These are phyloP conservation scores for Euthynnus affinis DNA, from an alignment of 2,797 vertebrate species.

Conservation along the genomic window DNA sequence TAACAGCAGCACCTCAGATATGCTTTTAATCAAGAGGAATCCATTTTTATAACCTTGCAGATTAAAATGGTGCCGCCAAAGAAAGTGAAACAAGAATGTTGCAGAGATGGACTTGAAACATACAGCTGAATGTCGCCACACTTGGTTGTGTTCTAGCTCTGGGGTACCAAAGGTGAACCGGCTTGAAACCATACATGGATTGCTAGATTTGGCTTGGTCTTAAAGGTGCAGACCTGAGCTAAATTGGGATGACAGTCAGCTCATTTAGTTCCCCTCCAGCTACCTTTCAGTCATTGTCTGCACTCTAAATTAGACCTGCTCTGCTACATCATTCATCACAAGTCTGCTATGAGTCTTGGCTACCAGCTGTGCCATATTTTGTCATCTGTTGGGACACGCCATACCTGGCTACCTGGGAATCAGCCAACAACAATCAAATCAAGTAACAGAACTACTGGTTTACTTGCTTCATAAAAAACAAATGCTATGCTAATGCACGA, in stretches of 20 bases:
- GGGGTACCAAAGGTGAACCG: slow-evolving; percentile 11
- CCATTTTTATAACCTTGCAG: not conserved
- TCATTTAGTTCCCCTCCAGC: slow-evolving; percentile 33
- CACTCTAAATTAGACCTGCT: slow-evolving; percentile 1
- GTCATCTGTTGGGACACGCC: slow-evolving; percentile 22
- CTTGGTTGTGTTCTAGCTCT: slow-evolving; percentile 1
- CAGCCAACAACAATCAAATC: not conserved
- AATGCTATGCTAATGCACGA: not conserved
- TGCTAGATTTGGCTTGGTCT: slow-evolving; percentile 9
- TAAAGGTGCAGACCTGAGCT: slow-evolving; percentile 10
- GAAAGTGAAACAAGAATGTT: not conserved
- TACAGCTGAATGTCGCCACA: not conserved
- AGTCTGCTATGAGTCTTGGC: slow-evolving; percentile 11
- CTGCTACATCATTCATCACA: slow-evolving; percentile 36
- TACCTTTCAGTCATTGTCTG: slow-evolving; percentile 10
- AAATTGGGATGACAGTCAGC: slow-evolving; percentile 19
- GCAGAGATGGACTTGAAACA: slow-evolving; percentile 8
- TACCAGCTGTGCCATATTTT: slow-evolving; percentile 12
- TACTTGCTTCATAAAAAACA: not conserved
- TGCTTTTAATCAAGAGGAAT: not conserved
- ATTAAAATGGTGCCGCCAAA: not conserved
- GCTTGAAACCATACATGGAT: not conserved
- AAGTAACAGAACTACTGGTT: not conserved
- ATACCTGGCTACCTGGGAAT: not conserved
- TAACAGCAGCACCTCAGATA: not conserved